These are phyloP conservation scores for Galago senegalensis DNA, from an alignment of 2,797 vertebrate species.

Conservation along the genomic window DNA sequence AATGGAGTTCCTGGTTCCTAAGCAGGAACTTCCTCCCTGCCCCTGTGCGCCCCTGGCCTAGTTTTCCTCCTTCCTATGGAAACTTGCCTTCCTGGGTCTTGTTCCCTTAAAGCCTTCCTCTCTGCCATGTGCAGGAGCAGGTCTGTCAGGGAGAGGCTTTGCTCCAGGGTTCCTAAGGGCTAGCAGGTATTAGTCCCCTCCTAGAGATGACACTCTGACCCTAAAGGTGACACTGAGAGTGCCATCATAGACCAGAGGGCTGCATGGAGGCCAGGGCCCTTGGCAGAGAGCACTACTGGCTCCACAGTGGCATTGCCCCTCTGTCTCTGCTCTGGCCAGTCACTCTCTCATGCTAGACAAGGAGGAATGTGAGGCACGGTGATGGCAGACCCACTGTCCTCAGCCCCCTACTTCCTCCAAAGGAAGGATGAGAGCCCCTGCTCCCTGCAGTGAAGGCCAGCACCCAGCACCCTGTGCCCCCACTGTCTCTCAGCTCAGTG, in stretches of 20 bases:
- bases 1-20: not conserved
- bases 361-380: not conserved
- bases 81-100: not conserved
- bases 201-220: not conserved
- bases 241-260: not conserved
- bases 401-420: not conserved
- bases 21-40: not conserved
- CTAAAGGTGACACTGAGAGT: not conserved
- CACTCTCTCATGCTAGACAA: not conserved
- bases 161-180: not conserved
- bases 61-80: not conserved
- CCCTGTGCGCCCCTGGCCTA: not conserved
- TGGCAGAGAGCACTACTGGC: not conserved
- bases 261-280: not conserved
- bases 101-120: not conserved
- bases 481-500: not conserved
- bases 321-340: not conserved
- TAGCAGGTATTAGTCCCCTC: not conserved
- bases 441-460: fast-evolving
- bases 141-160: not conserved
- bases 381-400: not conserved
- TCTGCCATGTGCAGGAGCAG: not conserved
- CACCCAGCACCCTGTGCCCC: not conserved
- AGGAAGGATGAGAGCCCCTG: not conserved
- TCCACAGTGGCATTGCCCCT: not conserved